Evolutionary conservation across 2,113 vertebrate genomes (phyloP).

Genomic region (Actenoides hombroni): DNA sequence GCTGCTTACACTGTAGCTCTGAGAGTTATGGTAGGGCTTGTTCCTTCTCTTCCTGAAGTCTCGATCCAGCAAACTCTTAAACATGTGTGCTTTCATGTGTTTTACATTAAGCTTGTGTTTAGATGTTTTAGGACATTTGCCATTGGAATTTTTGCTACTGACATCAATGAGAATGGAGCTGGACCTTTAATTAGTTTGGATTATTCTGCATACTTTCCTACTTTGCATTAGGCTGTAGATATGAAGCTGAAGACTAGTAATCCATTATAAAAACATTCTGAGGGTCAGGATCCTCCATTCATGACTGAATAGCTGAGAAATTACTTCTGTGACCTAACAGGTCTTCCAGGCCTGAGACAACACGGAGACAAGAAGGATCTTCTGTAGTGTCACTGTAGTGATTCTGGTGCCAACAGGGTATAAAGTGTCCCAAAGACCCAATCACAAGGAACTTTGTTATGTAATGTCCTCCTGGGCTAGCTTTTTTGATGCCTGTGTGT

Average conservation of each 20-base stretch:
- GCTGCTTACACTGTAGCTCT: neutral
- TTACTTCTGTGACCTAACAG: neutral
- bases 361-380: neutral
- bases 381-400: neutral
- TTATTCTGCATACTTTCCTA: neutral
- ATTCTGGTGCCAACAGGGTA: neutral
- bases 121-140: slow-evolving; percentile 27
- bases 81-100: neutral
- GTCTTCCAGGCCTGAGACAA: neutral
- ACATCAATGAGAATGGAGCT: slow-evolving; percentile 6
- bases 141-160: slow-evolving; percentile 38
- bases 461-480: neutral
- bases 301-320: neutral
- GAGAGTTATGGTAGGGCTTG: neutral
- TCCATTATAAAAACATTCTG: neutral
- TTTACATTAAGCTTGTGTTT: slow-evolving; percentile 25
- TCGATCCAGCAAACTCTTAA: neutral
- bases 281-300: neutral
- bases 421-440: neutral
- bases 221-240: neutral
- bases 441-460: neutral
- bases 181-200: neutral
- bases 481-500: neutral
- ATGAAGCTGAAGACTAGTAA: neutral
- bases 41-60: neutral